A percentile compares a stretch with the other conserved stretches of the same genome.
Conservation (phyloP, 2,113 vertebrate genomes). For the Phrynosoma blainvillii region DNA sequence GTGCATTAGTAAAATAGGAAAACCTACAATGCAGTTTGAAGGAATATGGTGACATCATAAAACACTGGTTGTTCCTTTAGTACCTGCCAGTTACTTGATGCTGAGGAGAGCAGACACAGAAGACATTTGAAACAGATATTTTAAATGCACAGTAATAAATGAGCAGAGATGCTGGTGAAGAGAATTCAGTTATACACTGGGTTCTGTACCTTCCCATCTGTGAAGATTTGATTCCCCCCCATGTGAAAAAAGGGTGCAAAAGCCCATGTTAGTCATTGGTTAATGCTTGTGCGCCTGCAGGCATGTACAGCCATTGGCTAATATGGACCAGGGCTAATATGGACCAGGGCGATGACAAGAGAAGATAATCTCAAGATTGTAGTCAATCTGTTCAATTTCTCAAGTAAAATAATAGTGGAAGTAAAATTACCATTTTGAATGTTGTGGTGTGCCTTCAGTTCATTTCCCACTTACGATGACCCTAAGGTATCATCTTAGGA, state of each 20-base stretch:
- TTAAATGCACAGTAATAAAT: not conserved
- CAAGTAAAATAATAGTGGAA: not conserved
- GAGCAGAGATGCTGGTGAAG: not conserved
- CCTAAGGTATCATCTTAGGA: too few species aligned
- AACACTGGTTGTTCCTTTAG: not conserved
- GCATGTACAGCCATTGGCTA: too few species aligned
- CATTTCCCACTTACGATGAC: not conserved
- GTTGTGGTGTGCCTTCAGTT: too few species aligned
- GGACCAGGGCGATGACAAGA: too few species aligned
- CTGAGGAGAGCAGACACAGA: not conserved
- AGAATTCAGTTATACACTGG: not conserved
- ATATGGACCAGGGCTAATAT: too few species aligned
- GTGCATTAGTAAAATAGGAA: not conserved
- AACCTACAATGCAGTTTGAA: not conserved
- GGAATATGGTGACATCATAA: not conserved
- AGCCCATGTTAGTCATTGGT: too few species aligned
- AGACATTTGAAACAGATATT: not conserved
- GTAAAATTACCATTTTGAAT: not conserved
- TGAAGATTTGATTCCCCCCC: too few species aligned
- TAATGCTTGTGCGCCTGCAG: too few species aligned
- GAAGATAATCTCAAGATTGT: not conserved
- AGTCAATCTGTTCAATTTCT: not conserved
- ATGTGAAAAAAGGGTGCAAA: too few species aligned
- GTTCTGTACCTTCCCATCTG: too few species aligned
- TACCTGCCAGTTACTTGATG: too few species aligned